Evolutionary conservation across 2,113 vertebrate genomes (phyloP).

Genomic region (Tragelaphus strepsiceros): DNA sequence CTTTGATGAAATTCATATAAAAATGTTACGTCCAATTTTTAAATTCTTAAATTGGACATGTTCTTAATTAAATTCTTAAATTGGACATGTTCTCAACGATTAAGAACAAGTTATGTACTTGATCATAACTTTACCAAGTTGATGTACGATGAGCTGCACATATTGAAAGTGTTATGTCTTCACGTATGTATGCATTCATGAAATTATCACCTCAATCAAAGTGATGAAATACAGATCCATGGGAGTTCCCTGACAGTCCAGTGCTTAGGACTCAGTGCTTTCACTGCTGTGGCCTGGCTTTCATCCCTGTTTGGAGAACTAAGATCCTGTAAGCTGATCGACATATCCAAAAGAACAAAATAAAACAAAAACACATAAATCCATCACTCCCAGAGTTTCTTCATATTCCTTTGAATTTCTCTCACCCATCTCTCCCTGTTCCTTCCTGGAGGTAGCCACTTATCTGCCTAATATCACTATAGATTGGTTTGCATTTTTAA

Average conservation of each 20-base stretch:
- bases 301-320: neutral
- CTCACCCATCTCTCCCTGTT: neutral
- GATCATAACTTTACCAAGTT: neutral
- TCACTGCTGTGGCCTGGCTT: neutral
- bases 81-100: neutral
- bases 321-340: neutral
- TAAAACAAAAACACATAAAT: neutral
- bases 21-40: neutral
- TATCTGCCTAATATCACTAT: neutral
- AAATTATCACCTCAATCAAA: neutral
- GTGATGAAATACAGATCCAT: neutral
- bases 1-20: neutral
- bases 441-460: neutral
- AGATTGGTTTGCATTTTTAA: neutral
- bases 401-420: neutral
- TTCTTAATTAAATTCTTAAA: neutral
- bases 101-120: neutral
- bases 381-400: neutral
- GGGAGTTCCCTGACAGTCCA: neutral
- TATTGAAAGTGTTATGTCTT: neutral
- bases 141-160: neutral
- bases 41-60: neutral
- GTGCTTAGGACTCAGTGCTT: neutral
- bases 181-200: neutral
- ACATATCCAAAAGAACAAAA: neutral